Evolutionary conservation across 92 coral and sea anemone genomes (phyloP).

Genomic region (Porites rus): DNA sequence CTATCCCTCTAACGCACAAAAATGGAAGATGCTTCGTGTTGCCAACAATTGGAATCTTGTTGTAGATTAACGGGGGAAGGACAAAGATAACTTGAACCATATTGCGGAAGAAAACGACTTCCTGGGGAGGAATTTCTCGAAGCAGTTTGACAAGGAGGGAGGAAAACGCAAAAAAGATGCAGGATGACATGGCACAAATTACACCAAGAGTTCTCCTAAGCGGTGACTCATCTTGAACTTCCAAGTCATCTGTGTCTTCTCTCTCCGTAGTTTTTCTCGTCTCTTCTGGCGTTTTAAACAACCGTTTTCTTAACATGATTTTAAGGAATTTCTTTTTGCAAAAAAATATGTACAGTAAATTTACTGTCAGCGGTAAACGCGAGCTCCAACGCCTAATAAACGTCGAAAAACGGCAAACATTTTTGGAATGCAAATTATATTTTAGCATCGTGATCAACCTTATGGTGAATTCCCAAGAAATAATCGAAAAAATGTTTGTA

Average conservation of each 20-base stretch:
- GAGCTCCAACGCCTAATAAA: not conserved
- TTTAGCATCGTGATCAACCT: not conserved
- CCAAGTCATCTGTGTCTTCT: not conserved
- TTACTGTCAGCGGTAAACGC: no score
- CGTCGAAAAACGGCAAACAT: not conserved
- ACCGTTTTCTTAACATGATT: not conserved
- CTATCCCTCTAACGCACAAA: constrained; percentile 80
- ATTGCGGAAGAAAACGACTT: constrained; percentile 93
- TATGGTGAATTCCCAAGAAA: constrained; percentile 30
- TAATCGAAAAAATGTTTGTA: not conserved
- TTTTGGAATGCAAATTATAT: not conserved
- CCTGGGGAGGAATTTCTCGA: constrained; percentile 91
- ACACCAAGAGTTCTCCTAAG: constrained; percentile 66
- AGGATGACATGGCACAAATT: constrained; percentile 79
- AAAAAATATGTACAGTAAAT: not conserved
- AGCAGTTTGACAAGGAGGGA: constrained; percentile 90
- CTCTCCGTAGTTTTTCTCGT: not conserved
- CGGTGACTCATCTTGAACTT: constrained; percentile 22
- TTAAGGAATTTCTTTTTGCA: not conserved
- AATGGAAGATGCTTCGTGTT: constrained; percentile 68
- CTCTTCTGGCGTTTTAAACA: not conserved
- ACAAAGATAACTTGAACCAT: constrained; percentile 86
- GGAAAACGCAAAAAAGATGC: constrained; percentile 91
- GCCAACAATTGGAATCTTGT: constrained; percentile 57
- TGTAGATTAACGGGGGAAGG: constrained; percentile 85